A percentile compares a stretch with the other conserved stretches of the same genome.
These are phyloP conservation scores for Gryon sp. DNA, from an alignment of 1,140 invertebrate species.

Conservation along the genomic window DNA sequence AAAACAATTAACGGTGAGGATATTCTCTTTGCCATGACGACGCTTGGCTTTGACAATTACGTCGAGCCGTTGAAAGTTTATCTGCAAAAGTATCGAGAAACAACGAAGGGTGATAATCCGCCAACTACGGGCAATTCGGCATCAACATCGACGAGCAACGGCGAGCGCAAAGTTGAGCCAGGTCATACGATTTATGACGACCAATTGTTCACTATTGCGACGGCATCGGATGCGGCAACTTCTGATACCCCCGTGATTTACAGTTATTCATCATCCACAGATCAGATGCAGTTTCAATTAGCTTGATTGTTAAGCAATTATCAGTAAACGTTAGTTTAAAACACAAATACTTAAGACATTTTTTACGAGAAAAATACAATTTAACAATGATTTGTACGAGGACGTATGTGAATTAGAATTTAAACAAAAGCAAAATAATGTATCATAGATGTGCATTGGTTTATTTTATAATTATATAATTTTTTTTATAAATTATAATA, in stretches of 20 bases:
- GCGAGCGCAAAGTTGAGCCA: constrained; percentile 70
- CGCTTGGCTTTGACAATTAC: constrained; percentile 98
- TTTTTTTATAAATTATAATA: too few species aligned
- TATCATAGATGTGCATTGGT: too few species aligned
- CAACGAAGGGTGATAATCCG: constrained; percentile 79
- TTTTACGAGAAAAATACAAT: too few species aligned
- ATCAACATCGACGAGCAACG: constrained; percentile 65
- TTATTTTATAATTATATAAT: too few species aligned
- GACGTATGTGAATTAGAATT: too few species aligned
- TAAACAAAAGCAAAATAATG: too few species aligned
- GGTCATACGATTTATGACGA: constrained; percentile 74
- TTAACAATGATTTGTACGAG: too few species aligned
- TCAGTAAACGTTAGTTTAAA: too few species aligned
- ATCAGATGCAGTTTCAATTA: constrained; percentile 79
- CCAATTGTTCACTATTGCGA: constrained; percentile 76
- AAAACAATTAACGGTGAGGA: constrained; percentile 99
- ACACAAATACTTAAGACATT: too few species aligned
- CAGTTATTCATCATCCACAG: constrained; percentile 73
- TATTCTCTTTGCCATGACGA: constrained; percentile 97
- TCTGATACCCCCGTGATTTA: constrained; percentile 78
- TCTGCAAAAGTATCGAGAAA: constrained; percentile 97
- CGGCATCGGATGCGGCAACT: constrained; percentile 71
- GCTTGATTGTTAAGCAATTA: constrained; percentile 69
- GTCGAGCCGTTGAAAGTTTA: constrained; percentile 98
- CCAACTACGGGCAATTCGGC: constrained; percentile 34